Percentiles rank a stretch among this genome's conserved stretches.
Conservation (phyloP, 2,888 invertebrate genomes). For the Eumerus sabulonum region DNA sequence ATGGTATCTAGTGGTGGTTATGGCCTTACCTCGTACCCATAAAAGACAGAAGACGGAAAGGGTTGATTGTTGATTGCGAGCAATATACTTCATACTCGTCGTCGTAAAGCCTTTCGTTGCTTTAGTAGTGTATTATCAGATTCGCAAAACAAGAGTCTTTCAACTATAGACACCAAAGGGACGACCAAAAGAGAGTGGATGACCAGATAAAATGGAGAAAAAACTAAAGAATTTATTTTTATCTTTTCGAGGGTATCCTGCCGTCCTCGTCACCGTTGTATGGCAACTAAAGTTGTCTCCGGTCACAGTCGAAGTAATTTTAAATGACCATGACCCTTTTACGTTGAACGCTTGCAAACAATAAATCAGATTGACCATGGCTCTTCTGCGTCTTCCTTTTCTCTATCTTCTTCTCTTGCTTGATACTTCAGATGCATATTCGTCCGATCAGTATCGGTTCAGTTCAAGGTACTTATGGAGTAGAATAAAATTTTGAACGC, state of each 20-base stretch:
- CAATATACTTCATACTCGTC: constrained; percentile 17
- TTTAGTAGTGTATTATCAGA: constrained; percentile 44
- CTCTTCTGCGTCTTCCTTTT: constrained; percentile 16
- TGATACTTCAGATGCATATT: constrained; percentile 47
- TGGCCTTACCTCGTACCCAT: too few relatives aligned
- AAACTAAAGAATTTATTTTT: constrained; percentile 51
- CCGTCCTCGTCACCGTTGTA: not conserved
- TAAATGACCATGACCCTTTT: constrained; percentile 71
- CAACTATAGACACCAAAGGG: constrained; percentile 1
- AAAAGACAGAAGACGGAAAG: constrained; percentile 15
- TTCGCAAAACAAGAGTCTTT: constrained; percentile 61
- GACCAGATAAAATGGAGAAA: constrained; percentile 1
- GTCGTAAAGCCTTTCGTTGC: not conserved
- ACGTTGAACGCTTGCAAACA: constrained; percentile 70
- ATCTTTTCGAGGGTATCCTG: constrained; percentile 42
- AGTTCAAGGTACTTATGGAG: constrained; percentile 24
- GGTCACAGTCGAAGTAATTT: constrained; percentile 56
- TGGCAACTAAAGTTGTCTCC: constrained; percentile 11
- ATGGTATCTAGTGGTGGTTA: too few relatives aligned
- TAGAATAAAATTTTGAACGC: constrained; percentile 26
- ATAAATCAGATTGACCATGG: constrained; percentile 71
- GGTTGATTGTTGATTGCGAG: constrained; percentile 37
- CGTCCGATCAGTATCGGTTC: constrained; percentile 8
- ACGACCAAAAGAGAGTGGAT: constrained; percentile 2
- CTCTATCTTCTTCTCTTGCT: not conserved